Evolutionary conservation across 2,797 vertebrate genomes (phyloP).

Genomic region (Pampus argenteus): DNA sequence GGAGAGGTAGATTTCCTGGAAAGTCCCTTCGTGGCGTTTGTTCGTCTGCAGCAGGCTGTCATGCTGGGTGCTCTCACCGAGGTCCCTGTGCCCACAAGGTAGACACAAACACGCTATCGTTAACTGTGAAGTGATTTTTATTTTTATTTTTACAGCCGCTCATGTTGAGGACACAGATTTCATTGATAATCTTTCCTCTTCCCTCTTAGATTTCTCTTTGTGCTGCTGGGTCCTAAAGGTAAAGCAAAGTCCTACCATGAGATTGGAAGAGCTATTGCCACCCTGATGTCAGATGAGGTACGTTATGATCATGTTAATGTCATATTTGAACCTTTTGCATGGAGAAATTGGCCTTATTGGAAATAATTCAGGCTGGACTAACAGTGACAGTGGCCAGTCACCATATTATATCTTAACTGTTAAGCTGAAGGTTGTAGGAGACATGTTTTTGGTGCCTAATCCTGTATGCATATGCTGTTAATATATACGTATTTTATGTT

Average conservation of each 20-base stretch:
- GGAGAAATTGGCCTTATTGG: neutral
- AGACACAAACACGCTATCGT: slow-evolving; percentile 20
- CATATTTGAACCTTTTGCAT: neutral
- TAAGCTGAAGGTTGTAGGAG: slow-evolving; percentile 17
- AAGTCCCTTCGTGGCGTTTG: slow-evolving; percentile 93
- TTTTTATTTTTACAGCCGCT: neutral
- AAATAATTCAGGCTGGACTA: too few species aligned
- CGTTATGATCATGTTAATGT: neutral
- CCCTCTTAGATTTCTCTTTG: slow-evolving; percentile 91
- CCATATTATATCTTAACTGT: slow-evolving; percentile 12
- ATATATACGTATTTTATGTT: neutral
- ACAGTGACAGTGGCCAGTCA: too few species aligned
- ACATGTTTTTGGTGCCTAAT: slow-evolving; percentile 9
- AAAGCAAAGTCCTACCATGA: slow-evolving; percentile 98
- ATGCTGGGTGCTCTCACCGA: slow-evolving; percentile 97
- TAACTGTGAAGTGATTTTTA: neutral
- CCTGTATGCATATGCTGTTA: neutral
- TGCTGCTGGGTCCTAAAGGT: slow-evolving; percentile 97
- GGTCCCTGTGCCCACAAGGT: slow-evolving; percentile 97
- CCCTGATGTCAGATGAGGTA: slow-evolving; percentile 99
- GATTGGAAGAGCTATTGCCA: slow-evolving; percentile 97
- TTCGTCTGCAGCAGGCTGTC: slow-evolving; percentile 95
- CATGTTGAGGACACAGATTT: neutral
- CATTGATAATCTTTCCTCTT: neutral
- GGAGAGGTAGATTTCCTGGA: slow-evolving; percentile 98